A percentile compares a stretch with the other conserved stretches of the same genome.
phyloP scores from a whole-genome alignment of 2,888 invertebrate genomes.

The Cheilosia vulpina region DNA sequence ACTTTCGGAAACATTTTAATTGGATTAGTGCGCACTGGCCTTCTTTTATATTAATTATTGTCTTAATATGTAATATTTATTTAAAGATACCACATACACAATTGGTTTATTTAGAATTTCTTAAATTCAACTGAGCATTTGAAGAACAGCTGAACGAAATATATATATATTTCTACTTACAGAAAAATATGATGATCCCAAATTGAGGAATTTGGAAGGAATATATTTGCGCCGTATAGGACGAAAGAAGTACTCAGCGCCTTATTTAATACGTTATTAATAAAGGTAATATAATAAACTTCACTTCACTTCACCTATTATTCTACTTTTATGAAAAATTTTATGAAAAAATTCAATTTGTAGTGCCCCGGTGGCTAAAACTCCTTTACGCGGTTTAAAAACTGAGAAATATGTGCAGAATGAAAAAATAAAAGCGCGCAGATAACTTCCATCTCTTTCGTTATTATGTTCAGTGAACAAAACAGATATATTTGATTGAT shows the following conservation, averaged over 20 bases:
- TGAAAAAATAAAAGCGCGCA: slow-evolving; percentile 50
- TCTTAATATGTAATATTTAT: too few relatives aligned
- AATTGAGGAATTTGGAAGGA: neutral
- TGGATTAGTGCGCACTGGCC: too few relatives aligned
- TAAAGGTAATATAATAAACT: neutral
- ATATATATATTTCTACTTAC: slow-evolving; percentile 15
- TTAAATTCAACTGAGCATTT: neutral
- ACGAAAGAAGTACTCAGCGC: neutral
- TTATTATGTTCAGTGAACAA: neutral
- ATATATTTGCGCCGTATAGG: neutral
- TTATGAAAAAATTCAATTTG: neutral
- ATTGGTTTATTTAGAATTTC: too few relatives aligned
- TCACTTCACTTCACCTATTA: slow-evolving; percentile 30
- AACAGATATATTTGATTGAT: neutral
- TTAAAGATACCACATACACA: too few relatives aligned
- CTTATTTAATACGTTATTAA: neutral
- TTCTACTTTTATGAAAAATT: neutral
- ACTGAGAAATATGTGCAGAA: slow-evolving; percentile 35
- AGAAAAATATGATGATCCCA: neutral
- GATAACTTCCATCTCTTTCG: slow-evolving; percentile 29
- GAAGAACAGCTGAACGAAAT: neutral
- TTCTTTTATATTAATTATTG: too few relatives aligned
- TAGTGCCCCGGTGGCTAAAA: slow-evolving; percentile 38
- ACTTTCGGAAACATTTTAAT: neutral
- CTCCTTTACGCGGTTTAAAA: slow-evolving; percentile 44